These are phyloP conservation scores for Borostomias antarcticus DNA, from an alignment of 2,797 vertebrate genomes.

Conservation along the genomic window DNA sequence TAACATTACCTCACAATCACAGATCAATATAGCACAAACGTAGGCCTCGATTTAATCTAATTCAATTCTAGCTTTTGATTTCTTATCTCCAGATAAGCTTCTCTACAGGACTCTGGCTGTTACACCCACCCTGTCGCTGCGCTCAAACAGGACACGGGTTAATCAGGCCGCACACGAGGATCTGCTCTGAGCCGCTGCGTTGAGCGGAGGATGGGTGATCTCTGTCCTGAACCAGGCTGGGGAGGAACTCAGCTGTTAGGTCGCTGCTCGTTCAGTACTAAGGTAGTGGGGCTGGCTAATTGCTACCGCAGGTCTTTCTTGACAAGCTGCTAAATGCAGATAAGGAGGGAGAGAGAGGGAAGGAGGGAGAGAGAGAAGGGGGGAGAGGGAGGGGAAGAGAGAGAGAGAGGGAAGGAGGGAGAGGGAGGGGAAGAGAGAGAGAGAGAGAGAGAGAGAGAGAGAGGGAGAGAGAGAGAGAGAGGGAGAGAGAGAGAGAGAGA, in stretches of 20 bases:
- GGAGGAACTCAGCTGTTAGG: conserved; percentile 18
- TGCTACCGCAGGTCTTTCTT: conserved; percentile 55
- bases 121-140: too few relatives aligned
- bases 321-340: conserved; percentile 70
- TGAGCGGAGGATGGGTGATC: neutral
- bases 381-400: conserved; percentile 8
- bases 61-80: neutral
- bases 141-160: neutral
- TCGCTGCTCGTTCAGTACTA: too few relatives aligned
- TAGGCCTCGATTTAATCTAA: neutral
- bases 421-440: conserved; percentile 9
- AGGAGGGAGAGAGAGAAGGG: neutral
- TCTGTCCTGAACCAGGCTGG: conserved; percentile 15
- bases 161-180: neutral
- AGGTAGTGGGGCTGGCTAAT: conserved; percentile 47
- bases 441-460: too few relatives aligned
- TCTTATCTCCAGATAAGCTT: neutral
- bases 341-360: conserved; percentile 8
- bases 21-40: neutral
- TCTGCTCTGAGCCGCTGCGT: too few relatives aligned
- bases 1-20: neutral
- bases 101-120: neutral
- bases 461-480: conserved; percentile 9
- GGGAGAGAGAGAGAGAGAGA: conserved; percentile 7
- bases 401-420: conserved; percentile 12